phyloP scores from a whole-genome alignment of 1,140 invertebrate genomes.

The Ceratina calcarata region DNA sequence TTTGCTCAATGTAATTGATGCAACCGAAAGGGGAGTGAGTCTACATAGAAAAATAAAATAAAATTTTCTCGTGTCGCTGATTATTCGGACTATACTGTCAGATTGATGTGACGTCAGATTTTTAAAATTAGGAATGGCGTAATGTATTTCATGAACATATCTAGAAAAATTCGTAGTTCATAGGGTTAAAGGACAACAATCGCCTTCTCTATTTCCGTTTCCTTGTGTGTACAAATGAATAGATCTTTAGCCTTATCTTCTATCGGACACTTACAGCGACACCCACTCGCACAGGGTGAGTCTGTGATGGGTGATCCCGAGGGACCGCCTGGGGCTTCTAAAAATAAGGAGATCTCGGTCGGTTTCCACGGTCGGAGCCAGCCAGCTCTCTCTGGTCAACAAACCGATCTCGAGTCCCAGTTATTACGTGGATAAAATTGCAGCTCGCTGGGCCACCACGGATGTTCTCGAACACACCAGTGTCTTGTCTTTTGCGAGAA shows the following conservation, averaged over 20 bases:
- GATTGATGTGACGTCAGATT: no score
- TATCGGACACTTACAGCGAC: conserved; percentile 49
- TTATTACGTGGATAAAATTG: conserved; percentile 26
- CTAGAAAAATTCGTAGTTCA: no score
- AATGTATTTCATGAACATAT: no score
- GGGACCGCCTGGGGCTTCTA: neutral
- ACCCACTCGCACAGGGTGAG: conserved; percentile 10
- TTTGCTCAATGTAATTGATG: no score
- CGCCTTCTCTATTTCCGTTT: neutral
- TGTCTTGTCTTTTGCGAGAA: conserved; percentile 16
- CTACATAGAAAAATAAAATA: no score
- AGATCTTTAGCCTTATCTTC: conserved; percentile 46
- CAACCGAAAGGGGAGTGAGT: no score
- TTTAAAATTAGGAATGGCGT: no score
- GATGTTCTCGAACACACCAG: neutral
- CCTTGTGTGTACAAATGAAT: conserved; percentile 10
- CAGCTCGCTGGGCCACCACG: neutral
- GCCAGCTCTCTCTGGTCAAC: neutral
- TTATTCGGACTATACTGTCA: no score
- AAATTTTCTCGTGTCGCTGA: no score
- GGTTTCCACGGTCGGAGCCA: neutral
- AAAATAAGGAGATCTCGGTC: conserved; percentile 7
- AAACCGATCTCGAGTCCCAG: neutral
- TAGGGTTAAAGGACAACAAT: neutral
- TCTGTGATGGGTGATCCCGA: neutral